Evolutionary conservation across 2,888 invertebrate genomes (phyloP).

Genomic region (Ornithoptera alexandrae): DNA sequence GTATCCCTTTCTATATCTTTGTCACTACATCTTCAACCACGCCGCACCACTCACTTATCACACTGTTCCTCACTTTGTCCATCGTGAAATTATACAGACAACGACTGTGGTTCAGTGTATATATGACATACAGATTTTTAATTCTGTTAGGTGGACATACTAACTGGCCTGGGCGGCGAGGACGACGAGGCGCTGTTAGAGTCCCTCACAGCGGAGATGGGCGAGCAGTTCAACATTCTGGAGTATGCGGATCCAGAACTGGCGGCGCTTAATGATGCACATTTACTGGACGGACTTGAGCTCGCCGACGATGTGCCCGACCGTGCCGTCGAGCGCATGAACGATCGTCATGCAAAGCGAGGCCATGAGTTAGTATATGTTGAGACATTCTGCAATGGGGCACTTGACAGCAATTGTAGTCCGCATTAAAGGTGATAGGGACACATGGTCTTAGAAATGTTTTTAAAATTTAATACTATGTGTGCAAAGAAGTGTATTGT

Average conservation of each 20-base stretch:
- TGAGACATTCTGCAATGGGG: background rate
- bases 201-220: constrained; percentile 89
- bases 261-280: constrained; percentile 88
- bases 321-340: constrained; percentile 84
- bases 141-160: constrained; percentile 82
- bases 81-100: too few relatives aligned
- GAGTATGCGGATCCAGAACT: constrained; percentile 97
- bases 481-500: too few relatives aligned
- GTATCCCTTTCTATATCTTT: too few relatives aligned
- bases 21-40: too few relatives aligned
- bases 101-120: too few relatives aligned
- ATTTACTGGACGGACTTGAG: constrained; percentile 91
- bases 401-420: too few relatives aligned
- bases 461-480: too few relatives aligned
- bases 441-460: too few relatives aligned
- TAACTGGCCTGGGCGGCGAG: constrained; percentile 90
- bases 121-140: background rate
- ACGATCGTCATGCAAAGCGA: constrained; percentile 81
- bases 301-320: constrained; percentile 89
- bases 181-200: constrained; percentile 92
- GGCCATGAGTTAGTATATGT: constrained; percentile 49
- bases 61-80: too few relatives aligned
- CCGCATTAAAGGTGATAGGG: too few relatives aligned
- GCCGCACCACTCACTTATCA: too few relatives aligned
- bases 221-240: constrained; percentile 95